Evolutionary conservation across 2,888 invertebrate species (phyloP), one percentile per base, ranked within the genome.

Genomic region (Acrocyrtus sp.): DNA sequence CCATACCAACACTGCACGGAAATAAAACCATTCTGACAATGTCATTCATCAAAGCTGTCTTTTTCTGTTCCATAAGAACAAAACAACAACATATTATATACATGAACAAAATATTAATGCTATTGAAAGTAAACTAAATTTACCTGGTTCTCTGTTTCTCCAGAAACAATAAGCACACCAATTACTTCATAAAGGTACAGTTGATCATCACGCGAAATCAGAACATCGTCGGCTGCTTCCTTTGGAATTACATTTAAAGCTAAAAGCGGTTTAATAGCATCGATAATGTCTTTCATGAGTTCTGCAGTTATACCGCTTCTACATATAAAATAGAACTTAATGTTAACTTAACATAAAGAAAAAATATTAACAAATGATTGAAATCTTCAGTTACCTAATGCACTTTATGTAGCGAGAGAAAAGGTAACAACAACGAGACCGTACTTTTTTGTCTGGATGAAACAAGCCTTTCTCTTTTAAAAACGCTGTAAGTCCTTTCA

Each of bases 151-250:
- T 84, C 82, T 43, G 85, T 83, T 72, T 84, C 84, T 73, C 87
- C 86, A 67, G 85, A 84, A 1, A 88, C 85, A 60, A 88, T 86
- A 5, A 88, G 82, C 41, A 86, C 84, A 1, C 87, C 86, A 39
- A 87, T 86, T 1, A 88, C 86, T 84, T 88, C 88, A 79, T 86
- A 88, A 39, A 88, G 82, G 81, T 86, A 88, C 53, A 88, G 83
- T 82, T 88, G 88, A 81, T 88, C 88, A 74, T 87, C 87, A 26
- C 84, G 82, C 1, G 85, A 84, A 48, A 87, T 82, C 45, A 85
- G 82, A 27, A 83, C 83, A 15, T 80, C 78, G 12, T 75, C 70
- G 39, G 72, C 45, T 10, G 57, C 54, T 48, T 70, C 80, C 76
- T 85, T 85, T 43, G 84, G 83, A 17, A 85, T 84, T 2, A 85